Evolutionary conservation across 2,888 invertebrate genomes (phyloP).

Genomic region (Neoascia interrupta): DNA sequence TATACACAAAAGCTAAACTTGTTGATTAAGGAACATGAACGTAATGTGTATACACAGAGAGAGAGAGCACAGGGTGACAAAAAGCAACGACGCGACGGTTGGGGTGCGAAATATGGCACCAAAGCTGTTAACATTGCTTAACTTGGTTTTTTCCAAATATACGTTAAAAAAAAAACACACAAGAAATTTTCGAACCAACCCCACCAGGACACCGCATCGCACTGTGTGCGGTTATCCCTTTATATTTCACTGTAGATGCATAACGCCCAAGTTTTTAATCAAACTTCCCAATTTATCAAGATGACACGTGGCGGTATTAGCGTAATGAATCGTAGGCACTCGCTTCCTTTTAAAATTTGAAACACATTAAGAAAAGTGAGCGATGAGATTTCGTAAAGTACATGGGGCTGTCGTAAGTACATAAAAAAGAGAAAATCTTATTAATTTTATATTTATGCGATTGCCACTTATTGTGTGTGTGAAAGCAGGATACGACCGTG

Average conservation of each 20-base stretch:
- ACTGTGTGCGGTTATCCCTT: constrained; percentile 62
- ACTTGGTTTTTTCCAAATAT: constrained; percentile 27
- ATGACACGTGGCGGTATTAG: constrained; percentile 72
- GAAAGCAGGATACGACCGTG: constrained; percentile 1
- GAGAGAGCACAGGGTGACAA: not conserved
- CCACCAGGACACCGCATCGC: constrained; percentile 23
- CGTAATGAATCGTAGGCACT: constrained; percentile 72
- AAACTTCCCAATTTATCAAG: constrained; percentile 73
- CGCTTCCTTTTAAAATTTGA: constrained; percentile 60
- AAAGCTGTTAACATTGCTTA: constrained; percentile 59
- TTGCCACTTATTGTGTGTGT: not conserved
- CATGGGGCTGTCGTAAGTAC: too few species aligned
- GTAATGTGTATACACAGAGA: constrained; percentile 38
- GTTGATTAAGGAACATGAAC: constrained; percentile 64
- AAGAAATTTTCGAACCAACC: not conserved
- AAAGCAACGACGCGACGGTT: too few species aligned
- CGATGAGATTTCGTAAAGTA: constrained; percentile 61
- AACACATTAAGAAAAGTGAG: constrained; percentile 57
- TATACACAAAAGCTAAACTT: constrained; percentile 66
- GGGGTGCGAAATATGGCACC: constrained; percentile 66
- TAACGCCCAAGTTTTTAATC: constrained; percentile 71
- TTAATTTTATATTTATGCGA: constrained; percentile 21
- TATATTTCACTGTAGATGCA: constrained; percentile 54
- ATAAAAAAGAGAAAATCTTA: constrained; percentile 12
- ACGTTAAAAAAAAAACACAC: constrained; percentile 27